Evolutionary conservation across 2,888 invertebrate species (phyloP).

Genomic region (Spodoptera littoralis): DNA sequence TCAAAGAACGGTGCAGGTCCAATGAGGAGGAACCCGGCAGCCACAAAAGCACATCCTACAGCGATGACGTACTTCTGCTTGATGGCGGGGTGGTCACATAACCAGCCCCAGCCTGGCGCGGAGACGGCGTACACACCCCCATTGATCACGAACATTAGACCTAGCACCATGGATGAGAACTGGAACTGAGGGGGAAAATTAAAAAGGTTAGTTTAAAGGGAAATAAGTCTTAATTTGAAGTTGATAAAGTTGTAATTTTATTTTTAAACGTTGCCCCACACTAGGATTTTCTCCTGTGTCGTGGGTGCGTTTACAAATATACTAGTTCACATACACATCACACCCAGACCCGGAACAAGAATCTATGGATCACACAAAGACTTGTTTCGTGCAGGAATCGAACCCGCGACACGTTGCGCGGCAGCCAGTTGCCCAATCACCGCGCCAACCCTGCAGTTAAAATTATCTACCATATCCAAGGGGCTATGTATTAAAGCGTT

Average conservation of each 20-base stretch:
- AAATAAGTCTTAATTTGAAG: background rate
- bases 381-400: too few species aligned
- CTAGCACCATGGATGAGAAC: conserved; percentile 91
- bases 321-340: too few species aligned
- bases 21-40: conserved; percentile 91
- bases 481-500: too few species aligned
- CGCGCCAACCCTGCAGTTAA: too few species aligned
- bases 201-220: background rate
- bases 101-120: conserved; percentile 94
- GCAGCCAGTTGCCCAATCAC: too few species aligned
- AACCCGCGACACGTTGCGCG: too few species aligned
- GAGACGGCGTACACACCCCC: conserved; percentile 94
- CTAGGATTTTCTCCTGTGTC: too few species aligned
- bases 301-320: too few species aligned
- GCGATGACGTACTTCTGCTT: conserved; percentile 92
- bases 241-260: background rate
- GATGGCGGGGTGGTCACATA: conserved; percentile 91
- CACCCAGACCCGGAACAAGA: too few species aligned
- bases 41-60: conserved; percentile 91
- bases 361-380: too few species aligned
- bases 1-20: conserved; percentile 95
- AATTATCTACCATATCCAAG: too few species aligned
- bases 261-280: too few species aligned
- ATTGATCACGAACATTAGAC: conserved; percentile 95
- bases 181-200: conserved; percentile 85